Evolutionary conservation across 2,113 vertebrate species (phyloP).

Genomic region (Malurus melanocephalus): DNA sequence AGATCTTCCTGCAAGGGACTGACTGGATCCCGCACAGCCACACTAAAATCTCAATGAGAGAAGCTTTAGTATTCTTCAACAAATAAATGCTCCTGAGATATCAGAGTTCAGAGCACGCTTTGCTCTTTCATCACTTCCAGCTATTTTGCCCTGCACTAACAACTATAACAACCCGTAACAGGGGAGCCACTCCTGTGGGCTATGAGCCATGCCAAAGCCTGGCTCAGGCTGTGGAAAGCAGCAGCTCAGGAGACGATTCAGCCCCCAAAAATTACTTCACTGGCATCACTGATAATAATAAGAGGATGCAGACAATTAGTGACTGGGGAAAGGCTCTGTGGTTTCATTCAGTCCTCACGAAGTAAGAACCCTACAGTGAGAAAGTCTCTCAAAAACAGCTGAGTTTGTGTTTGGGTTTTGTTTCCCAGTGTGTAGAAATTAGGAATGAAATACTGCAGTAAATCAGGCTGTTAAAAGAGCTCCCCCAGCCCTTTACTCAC

Average conservation of each 20-base stretch:
- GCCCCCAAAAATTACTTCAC: neutral
- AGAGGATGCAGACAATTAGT: neutral
- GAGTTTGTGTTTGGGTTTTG: conserved; percentile 10
- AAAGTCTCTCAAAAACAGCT: neutral
- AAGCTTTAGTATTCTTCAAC: neutral
- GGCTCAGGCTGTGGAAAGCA: neutral
- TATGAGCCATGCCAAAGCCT: neutral
- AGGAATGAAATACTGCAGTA: neutral
- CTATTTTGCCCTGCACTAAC: neutral
- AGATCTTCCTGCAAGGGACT: neutral
- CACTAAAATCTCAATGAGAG: neutral
- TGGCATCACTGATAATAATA: neutral
- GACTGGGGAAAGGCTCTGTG: neutral
- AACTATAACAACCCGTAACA: neutral
- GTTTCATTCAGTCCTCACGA: neutral
- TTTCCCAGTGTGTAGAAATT: neutral
- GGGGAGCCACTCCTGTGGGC: neutral
- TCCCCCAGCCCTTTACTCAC: neutral
- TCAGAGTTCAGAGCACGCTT: rapidly evolving
- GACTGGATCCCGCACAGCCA: neutral
- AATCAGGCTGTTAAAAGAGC: conserved; percentile 6
- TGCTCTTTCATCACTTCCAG: neutral
- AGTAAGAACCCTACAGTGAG: neutral
- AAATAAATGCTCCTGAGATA: neutral
- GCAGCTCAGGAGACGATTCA: neutral